Evolutionary conservation across 2,888 invertebrate genomes (phyloP).

Genomic region (Aleiodes alternator): DNA sequence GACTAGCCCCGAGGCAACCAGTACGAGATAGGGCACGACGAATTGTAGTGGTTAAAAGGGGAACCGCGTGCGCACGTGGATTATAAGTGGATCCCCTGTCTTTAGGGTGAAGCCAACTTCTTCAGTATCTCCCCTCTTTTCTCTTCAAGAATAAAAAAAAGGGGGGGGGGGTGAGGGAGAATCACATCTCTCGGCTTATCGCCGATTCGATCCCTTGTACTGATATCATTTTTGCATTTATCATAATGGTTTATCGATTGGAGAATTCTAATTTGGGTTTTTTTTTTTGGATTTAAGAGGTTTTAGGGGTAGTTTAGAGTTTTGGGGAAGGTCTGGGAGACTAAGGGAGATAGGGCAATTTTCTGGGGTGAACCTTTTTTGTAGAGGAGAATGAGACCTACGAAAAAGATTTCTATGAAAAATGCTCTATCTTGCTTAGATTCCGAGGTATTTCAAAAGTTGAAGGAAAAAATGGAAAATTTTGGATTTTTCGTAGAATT

Average conservation of each 20-base stretch:
- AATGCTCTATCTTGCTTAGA: too few relatives aligned
- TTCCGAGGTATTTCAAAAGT: too few relatives aligned
- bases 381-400: too few relatives aligned
- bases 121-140: background rate
- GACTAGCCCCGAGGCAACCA: slow-evolving; percentile 65
- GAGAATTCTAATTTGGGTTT: background rate
- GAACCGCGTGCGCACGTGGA: slow-evolving; percentile 57
- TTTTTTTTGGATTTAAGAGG: too few relatives aligned
- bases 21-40: slow-evolving; percentile 71
- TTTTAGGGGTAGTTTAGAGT: too few relatives aligned
- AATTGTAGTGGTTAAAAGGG: slow-evolving; percentile 59
- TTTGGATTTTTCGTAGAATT: too few relatives aligned
- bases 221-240: slow-evolving; percentile 5
- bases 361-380: too few relatives aligned
- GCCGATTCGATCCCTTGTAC: too few relatives aligned
- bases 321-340: too few relatives aligned
- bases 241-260: background rate
- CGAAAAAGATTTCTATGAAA: too few relatives aligned
- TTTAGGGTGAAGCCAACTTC: slow-evolving; percentile 48
- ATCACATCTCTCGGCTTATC: slow-evolving; percentile 9
- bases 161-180: background rate
- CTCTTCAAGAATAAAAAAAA: background rate
- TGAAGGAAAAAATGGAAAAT: too few relatives aligned
- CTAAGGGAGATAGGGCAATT: too few relatives aligned
- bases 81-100: slow-evolving; percentile 66